Conservation (phyloP, 2,888 invertebrate species). For the Pollenia amentaria region DNA sequence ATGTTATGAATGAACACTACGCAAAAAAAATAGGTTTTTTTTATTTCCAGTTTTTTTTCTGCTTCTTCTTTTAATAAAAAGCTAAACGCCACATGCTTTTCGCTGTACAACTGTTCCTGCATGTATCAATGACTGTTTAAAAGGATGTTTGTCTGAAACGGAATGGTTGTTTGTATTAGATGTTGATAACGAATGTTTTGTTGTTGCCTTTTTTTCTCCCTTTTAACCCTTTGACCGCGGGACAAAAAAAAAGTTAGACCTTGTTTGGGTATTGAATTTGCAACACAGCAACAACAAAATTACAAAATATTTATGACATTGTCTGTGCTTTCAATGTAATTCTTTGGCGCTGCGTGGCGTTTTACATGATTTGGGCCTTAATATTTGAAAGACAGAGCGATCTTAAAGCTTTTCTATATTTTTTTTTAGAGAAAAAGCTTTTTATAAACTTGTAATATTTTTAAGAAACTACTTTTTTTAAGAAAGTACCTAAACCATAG, state of each 20-base stretch:
- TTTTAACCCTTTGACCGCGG: too few species aligned
- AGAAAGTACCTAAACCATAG: too few species aligned
- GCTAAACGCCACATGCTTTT: not conserved
- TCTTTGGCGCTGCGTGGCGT: too few species aligned
- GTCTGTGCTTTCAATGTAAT: too few species aligned
- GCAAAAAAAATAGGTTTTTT: slow-evolving; percentile 19
- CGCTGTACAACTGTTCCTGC: not conserved
- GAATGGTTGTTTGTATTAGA: not conserved
- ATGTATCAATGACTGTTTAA: not conserved
- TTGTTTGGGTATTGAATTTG: not conserved
- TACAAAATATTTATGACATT: too few species aligned
- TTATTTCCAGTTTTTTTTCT: not conserved
- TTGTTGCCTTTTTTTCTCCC: not conserved
- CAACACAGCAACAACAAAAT: not conserved
- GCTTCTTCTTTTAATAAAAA: slow-evolving; percentile 16
- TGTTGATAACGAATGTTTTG: slow-evolving; percentile 4
- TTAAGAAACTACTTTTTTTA: too few species aligned
- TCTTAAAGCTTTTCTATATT: too few species aligned
- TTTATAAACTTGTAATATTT: too few species aligned
- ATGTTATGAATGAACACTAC: slow-evolving; percentile 23
- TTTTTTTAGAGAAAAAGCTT: too few species aligned
- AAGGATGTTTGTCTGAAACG: not conserved
- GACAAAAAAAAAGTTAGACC: not conserved
- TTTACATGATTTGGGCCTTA: too few species aligned
- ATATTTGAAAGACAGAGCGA: too few species aligned